Base-by-base conservation (phyloP, 2,888 invertebrate species). In the Norana najaformis region DNA sequence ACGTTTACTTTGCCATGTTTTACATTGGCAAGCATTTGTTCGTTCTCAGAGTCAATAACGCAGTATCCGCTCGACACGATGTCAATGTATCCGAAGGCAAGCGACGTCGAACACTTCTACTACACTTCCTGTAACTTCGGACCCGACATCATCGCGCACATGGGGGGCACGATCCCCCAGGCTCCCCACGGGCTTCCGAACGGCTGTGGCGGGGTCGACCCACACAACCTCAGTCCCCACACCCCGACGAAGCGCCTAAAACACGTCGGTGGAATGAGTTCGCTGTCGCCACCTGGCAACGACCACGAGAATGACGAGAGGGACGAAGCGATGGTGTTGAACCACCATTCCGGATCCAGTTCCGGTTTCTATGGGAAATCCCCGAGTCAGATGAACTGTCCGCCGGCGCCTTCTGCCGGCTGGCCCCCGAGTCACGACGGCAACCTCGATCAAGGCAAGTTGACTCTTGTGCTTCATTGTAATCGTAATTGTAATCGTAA, bases 1-100 rank as follows among this genome's bases (percentile, higher is more conserved):
- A 23, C 23, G 23, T 5, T 47, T 38, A 88, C 35, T 88, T n/a
- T 1, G 23, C n/a, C 35, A 30, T 85, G 30, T 90, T 91, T 91
- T n/a, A n/a, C n/a, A n/a, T n/a, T n/a, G n/a, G n/a, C n/a, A n/a
- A n/a, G n/a, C n/a, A n/a, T n/a, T n/a, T n/a, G n/a, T 94, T 93
- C 93, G 95, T 94, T 96, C 96, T 93, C 96, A 98, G 98, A 98
- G 93, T 98, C 98, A 94, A 98, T 98, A 95, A 97, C 98, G 95
- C 98, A 94, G 93, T 98, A 98, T 95, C 96, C 97, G 34, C 88
- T 88, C 88, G 88, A 88, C 88, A 36, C 88, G 41, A 88, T 88
- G 88, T 47, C 39, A 37, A 35, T 41, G 93, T 93, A 93, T 91
- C 97, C 96, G 96, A 96, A 94, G 97, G 96, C 96, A 93, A 97